These are phyloP conservation scores for Taurulus bubalis DNA, from an alignment of 2,113 vertebrate genomes.

Conservation along the genomic window DNA sequence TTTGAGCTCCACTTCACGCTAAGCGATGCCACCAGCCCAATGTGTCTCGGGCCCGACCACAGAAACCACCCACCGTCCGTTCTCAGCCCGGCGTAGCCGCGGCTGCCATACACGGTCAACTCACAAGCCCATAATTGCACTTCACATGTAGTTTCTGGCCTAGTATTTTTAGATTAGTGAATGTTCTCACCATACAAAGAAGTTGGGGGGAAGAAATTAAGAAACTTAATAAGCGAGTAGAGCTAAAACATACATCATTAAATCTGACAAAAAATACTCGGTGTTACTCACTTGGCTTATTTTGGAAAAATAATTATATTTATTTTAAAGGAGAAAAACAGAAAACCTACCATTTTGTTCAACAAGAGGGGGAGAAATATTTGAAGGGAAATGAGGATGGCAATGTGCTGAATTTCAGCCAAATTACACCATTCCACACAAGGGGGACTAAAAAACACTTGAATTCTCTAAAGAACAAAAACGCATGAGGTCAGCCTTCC, in stretches of 20 bases:
- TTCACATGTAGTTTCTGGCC: constrained; percentile 68
- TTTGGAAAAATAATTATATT: constrained; percentile 74
- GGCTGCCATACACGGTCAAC: constrained; percentile 71
- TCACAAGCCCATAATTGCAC: constrained; percentile 82
- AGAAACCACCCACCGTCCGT: constrained; percentile 76
- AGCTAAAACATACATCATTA: constrained; percentile 81
- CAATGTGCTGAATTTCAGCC: constrained; percentile 50
- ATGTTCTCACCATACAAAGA: constrained; percentile 72
- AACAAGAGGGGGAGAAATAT: constrained; percentile 35
- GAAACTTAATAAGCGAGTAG: constrained; percentile 81
- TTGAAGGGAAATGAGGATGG: constrained; percentile 48
- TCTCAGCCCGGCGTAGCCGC: constrained; percentile 69
- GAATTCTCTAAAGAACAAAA: constrained; percentile 69
- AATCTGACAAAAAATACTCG: constrained; percentile 71
- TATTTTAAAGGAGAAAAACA: constrained; percentile 68
- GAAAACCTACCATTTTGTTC: constrained; percentile 73
- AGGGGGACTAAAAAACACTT: constrained; percentile 61
- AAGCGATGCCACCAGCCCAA: constrained; percentile 57
- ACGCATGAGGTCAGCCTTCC: constrained; percentile 75
- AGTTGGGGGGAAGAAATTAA: constrained; percentile 77
- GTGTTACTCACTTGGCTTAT: constrained; percentile 65
- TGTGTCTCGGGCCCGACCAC: constrained; percentile 71
- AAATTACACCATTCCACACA: constrained; percentile 66
- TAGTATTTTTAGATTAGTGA: constrained; percentile 81
- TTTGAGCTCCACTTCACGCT: constrained; percentile 44